Conservation (phyloP, 2,888 invertebrate genomes). For the Calameuta idolon region DNA sequence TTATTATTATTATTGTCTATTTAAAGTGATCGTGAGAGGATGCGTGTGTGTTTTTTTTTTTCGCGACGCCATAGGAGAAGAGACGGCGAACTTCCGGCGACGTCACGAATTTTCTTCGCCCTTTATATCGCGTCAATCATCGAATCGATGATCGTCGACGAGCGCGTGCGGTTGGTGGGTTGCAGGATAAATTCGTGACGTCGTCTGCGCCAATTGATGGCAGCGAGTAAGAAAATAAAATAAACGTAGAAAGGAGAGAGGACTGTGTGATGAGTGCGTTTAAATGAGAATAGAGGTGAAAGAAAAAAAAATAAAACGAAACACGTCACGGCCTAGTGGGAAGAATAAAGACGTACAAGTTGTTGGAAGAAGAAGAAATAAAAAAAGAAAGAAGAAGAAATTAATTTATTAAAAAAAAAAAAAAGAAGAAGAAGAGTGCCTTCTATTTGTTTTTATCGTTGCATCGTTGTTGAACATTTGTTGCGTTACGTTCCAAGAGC, state of each 20-base stretch:
- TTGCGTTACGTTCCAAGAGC: conserved; percentile 65
- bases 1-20: conserved; percentile 52
- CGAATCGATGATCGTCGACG: too few relatives aligned
- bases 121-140: too few relatives aligned
- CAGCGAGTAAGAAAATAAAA: conserved; percentile 21
- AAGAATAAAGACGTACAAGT: conserved; percentile 35
- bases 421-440: conserved; percentile 61
- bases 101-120: too few relatives aligned
- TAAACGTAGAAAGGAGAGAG: background rate
- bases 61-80: too few relatives aligned
- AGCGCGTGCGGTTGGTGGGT: too few relatives aligned
- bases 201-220: conserved; percentile 26
- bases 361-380: conserved; percentile 34
- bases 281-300: background rate
- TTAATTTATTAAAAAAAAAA: conserved; percentile 56
- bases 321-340: conserved; percentile 40
- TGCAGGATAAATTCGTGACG: conserved; percentile 24
- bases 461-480: conserved; percentile 65
- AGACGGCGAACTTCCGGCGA: too few relatives aligned
- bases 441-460: conserved; percentile 65
- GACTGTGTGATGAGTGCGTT: conserved; percentile 3
- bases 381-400: conserved; percentile 34
- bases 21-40: conserved; percentile 28
- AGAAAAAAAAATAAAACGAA: conserved; percentile 24
- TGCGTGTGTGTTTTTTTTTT: too few relatives aligned